Base-by-base conservation (phyloP, 2,797 vertebrate genomes). In the Mallotus villosus region DNA sequence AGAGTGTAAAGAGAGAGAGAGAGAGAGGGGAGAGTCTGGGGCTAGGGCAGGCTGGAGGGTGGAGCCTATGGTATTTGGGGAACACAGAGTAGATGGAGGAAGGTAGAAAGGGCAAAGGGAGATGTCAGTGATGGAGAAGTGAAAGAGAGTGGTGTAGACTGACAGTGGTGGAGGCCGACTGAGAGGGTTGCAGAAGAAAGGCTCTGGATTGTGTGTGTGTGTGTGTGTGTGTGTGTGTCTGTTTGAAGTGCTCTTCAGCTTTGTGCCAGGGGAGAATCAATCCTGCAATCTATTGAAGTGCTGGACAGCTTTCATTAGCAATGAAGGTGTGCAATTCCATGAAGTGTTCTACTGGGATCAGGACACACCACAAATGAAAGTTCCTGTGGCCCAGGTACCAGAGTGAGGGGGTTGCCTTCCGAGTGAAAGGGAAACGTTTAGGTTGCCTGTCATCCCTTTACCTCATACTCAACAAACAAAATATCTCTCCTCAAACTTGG, bases 221-320 rank as follows among this genome's bases (percentile, higher is more conserved):
- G 49, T 51, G 14, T 51, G 49, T 17, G 49, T 51, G 55, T 75
- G 61, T 46, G 64, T 60, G 51, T 79, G 62, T 78, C 72, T 69
- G 70, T 68, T 82, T 80, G 16, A 83, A 89, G 85, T 86, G 83
- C 71, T 27, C 84, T 90, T 69, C 63, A 68, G 73, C 80, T 60
- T 19, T 79, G 75, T 79, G 82, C 86, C 76, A 67, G 67, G 59
- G 58, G 57, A 68, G 73, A 73, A 88, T 91, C 75, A 76, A 90
- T 90, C 88, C 83, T 71, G 82, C 91, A 86, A 88, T 89, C 88
- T 85, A 78, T 82, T 91, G 78, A 83, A 88, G 90, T 87, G 82
- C 81, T 76, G 76, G 80, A 82, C 80, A 76, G 79, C 80, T 73
- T 82, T 87, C 84, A 87, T 86, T 86, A 83, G 74, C 79, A 73